These are phyloP conservation scores for Ophion obscuratus DNA, from an alignment of 2,888 invertebrate species.

Conservation along the genomic window DNA sequence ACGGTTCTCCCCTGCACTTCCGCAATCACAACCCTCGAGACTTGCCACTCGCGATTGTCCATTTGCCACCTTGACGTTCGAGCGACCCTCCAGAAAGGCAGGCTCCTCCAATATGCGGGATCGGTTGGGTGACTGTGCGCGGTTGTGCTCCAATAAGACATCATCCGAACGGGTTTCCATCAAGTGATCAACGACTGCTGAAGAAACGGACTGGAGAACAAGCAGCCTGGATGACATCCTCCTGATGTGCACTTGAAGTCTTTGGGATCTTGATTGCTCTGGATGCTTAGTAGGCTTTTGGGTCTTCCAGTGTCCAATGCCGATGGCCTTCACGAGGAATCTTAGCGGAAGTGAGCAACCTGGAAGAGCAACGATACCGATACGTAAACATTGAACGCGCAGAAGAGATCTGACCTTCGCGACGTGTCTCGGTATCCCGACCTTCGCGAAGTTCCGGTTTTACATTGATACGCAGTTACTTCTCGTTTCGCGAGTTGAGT, in stretches of 20 bases:
- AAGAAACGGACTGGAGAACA: background rate
- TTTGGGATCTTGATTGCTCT: background rate
- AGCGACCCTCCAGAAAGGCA: background rate
- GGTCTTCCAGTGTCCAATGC: background rate
- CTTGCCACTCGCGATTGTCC: background rate
- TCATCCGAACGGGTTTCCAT: background rate
- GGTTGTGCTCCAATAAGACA: background rate
- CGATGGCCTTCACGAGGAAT: background rate
- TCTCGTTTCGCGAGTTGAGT: constrained; percentile 16
- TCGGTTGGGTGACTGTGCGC: background rate
- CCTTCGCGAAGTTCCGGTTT: constrained; percentile 31
- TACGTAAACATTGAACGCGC: constrained; percentile 7
- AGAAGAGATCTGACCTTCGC: constrained; percentile 26
- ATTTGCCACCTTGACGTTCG: background rate
- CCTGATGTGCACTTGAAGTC: background rate
- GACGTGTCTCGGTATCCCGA: constrained; percentile 10
- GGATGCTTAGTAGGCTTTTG: background rate
- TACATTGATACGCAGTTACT: constrained; percentile 24
- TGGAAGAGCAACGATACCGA: constrained; percentile 5
- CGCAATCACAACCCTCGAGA: constrained; percentile 10
- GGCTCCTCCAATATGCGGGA: background rate
- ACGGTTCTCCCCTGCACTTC: constrained; percentile 32
- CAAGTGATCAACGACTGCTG: background rate
- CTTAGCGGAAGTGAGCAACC: background rate
- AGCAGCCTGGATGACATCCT: background rate